Percentiles rank a stretch among this genome's conserved stretches.
phyloP scores from a whole-genome alignment of 2,797 vertebrate species.

The Notolepis coatsorum region DNA sequence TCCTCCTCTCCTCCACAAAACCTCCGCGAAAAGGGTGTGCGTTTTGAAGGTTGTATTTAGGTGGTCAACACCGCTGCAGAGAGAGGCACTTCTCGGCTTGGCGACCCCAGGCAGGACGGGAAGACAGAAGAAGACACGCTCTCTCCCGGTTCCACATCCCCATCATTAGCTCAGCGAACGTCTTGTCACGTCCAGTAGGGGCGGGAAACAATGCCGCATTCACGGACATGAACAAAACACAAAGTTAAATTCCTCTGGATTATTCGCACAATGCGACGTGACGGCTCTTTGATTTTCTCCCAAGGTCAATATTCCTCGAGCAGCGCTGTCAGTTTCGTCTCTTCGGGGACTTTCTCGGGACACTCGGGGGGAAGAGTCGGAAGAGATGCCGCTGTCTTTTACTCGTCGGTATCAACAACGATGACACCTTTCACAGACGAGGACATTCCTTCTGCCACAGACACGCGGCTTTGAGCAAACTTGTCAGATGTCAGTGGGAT shows the following conservation, averaged over 20 bases:
- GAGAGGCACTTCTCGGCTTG: constrained; percentile 8
- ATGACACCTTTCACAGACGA: constrained; percentile 46
- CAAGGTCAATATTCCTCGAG: constrained; percentile 69
- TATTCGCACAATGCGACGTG: constrained; percentile 45
- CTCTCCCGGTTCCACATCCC: neutral
- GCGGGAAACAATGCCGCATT: constrained; percentile 32
- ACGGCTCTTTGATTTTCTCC: constrained; percentile 34
- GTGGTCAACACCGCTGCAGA: constrained; percentile 38
- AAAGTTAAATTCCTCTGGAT: constrained; percentile 44
- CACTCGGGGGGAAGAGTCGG: constrained; percentile 25
- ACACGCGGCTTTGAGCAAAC: too few relatives aligned
- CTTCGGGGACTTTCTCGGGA: constrained; percentile 35
- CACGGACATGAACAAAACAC: constrained; percentile 12
- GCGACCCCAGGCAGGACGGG: neutral
- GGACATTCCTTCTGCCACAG: constrained; percentile 19
- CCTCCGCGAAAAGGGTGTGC: constrained; percentile 76
- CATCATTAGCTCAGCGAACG: neutral
- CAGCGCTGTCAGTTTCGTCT: constrained; percentile 29
- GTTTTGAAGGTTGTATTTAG: constrained; percentile 74
- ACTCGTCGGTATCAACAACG: constrained; percentile 55
- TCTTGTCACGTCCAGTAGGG: constrained; percentile 20
- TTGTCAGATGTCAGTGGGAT: too few relatives aligned
- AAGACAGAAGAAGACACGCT: neutral
- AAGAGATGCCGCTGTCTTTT: constrained; percentile 51
- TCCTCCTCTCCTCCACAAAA: constrained; percentile 51